Base-by-base conservation (phyloP, 2,797 vertebrate species). In the Petrocephalus schoutedeni region DNA sequence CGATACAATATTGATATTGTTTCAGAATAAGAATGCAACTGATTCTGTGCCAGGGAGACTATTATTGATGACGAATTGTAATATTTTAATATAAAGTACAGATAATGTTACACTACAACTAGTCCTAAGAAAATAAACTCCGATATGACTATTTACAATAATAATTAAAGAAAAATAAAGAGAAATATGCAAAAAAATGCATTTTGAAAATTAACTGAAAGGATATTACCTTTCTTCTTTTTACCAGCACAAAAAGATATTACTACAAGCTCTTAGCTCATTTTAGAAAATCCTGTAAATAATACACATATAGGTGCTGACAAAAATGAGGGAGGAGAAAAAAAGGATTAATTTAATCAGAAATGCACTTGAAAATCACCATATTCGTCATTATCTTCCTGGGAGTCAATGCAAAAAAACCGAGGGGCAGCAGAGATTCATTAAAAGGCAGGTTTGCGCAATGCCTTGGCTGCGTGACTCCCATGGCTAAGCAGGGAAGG, bases 341-440 rank as follows among this genome's bases (percentile, higher is more conserved):
- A 87, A 89, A 82, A 64, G 90, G 74, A 91, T 86, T 91, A 91
- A 92, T 91, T 92, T 91, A 93, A 93, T 92, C 92, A 92, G 90
- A 92, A 92, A 92, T 90, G 91, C 91, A 92, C 91, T 92, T 90
- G 91, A 91, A 93, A 93, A 93, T 93, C 91, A 92, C 90, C 91
- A 91, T 92, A 93, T 92, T 91, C 90, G 92, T 93, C 91, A 93
- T 93, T 92, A 93, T 92, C 90, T 92, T 91, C 90, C 80, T 87
- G 87, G 59, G 88, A 93, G 92, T 92, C 92, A 91, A 91, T 92
- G 88, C 86, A 88, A 89, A 88, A 88, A 88, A 92, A 93, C 91
- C 61, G 90, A 56, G 85, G 67, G 85, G 89, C 92, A 90, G 91
- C 91, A 49, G 88, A 92, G 90, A 90, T 86, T 92, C 86, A 91